Evolutionary conservation across 92 coral and sea anemone species (phyloP), one percentile per base, ranked within the genome.

Genomic region (Epizoanthus stellaris): DNA sequence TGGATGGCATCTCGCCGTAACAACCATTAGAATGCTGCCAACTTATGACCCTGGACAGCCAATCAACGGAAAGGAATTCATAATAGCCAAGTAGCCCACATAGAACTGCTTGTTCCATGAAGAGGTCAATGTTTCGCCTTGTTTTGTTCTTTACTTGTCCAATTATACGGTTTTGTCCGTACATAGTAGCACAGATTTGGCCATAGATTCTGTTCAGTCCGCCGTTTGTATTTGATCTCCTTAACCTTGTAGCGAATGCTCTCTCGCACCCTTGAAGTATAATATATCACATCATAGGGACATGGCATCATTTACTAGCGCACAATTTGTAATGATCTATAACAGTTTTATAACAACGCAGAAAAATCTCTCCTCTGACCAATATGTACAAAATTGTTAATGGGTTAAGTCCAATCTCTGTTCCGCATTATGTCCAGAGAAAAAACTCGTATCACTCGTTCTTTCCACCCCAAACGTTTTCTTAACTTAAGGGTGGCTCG

Each of bases 11-110:
- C 20, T 79, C 83, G 2, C 83, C 83, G 23, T 40, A 79, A 43
- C 83, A 79, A 11, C 83, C 72, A 45, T 79, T 79, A 79, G 83
- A 12, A 56, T 62, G 83, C 83, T 79, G 83, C 83, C 83, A 79
- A 14, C 71, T 79, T 3, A 79, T 20, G 40, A 79, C 52, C 15
- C 71, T 43, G 34, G 72, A 45, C 23, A 79, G 58, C 83, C 58
- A 40, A 23, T n/a, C 53, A 61, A 34, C 16, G 16, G 83, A 79
- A 12, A 79, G 71, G 57, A 79, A 79, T 4, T 79, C 40, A 11
- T 79, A 59, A 14, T 62, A 79, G 23, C 83, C 83, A 43, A 79
- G 71, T 0, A 79, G 72, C 12, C 83, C 83, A 5, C 83, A 79
- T 15, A 79, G 49, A 4, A 79, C 83, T n/a, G 60, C 21, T 63